Conservation (phyloP, 2,888 invertebrate species). For the Spodoptera littoralis region DNA sequence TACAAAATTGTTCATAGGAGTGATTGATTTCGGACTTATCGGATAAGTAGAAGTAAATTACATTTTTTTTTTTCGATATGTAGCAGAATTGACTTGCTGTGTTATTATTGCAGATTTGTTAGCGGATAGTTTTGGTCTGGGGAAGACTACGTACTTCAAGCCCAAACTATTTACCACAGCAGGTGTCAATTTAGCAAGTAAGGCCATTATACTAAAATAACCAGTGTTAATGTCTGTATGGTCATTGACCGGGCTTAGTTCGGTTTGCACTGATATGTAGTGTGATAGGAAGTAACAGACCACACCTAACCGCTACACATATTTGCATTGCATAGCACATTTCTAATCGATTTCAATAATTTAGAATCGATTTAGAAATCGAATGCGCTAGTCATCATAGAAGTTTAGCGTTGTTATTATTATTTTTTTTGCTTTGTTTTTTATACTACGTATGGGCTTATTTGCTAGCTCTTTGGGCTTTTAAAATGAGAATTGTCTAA, state of each 20-base stretch:
- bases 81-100: constrained; percentile 65
- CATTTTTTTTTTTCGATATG: constrained; percentile 9
- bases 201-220: constrained; percentile 64
- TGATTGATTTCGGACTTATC: constrained; percentile 4
- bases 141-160: constrained; percentile 78
- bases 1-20: background rate
- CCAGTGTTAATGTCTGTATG: constrained; percentile 45
- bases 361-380: constrained; percentile 26
- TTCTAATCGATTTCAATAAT: constrained; percentile 10
- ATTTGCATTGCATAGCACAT: constrained; percentile 64
- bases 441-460: constrained; percentile 16
- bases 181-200: constrained; percentile 76
- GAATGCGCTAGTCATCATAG: constrained; percentile 29
- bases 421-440: constrained; percentile 23
- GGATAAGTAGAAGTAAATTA: background rate
- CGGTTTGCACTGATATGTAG: constrained; percentile 61
- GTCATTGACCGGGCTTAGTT: constrained; percentile 51
- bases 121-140: constrained; percentile 83
- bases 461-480: constrained; percentile 11
- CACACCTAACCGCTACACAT: constrained; percentile 67
- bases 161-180: constrained; percentile 72
- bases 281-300: constrained; percentile 55
- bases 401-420: constrained; percentile 19
- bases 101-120: constrained; percentile 80
- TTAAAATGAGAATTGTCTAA: constrained; percentile 3